Percentiles rank a stretch among this genome's conserved stretches.
phyloP scores from a whole-genome alignment of 2,113 vertebrate genomes.

The Salminus brasiliensis region DNA sequence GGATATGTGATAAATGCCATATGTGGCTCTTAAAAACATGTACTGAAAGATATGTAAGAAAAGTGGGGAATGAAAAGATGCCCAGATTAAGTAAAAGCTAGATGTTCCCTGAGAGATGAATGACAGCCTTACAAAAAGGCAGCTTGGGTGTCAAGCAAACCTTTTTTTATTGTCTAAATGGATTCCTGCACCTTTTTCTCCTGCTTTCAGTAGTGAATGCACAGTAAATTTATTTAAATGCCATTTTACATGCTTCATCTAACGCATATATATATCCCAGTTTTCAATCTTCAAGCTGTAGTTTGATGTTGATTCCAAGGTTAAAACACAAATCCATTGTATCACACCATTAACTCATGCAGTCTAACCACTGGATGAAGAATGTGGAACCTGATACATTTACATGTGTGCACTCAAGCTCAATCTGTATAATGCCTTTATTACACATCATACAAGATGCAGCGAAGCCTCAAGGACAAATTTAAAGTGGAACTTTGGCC shows the following conservation, averaged over 20 bases:
- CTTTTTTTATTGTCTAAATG: neutral
- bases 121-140: neutral
- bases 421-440: conserved; percentile 20
- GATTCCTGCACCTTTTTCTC: neutral
- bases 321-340: neutral
- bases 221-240: neutral
- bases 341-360: neutral
- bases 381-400: conserved; percentile 21
- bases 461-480: conserved; percentile 31
- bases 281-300: neutral
- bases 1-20: conserved; percentile 21
- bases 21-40: neutral
- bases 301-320: neutral
- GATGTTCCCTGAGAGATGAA: neutral
- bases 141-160: neutral
- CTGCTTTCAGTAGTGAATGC: neutral
- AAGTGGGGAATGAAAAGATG: neutral
- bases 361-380: neutral
- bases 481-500: conserved; percentile 25
- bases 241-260: neutral
- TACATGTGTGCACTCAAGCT: neutral
- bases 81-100: neutral
- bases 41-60: neutral
- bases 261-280: neutral
- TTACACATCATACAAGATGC: conserved; percentile 26